Evolutionary conservation across 2,888 invertebrate genomes (phyloP), one percentile per base, ranked within the genome.

Genomic region (Callyntrura sp.): DNA sequence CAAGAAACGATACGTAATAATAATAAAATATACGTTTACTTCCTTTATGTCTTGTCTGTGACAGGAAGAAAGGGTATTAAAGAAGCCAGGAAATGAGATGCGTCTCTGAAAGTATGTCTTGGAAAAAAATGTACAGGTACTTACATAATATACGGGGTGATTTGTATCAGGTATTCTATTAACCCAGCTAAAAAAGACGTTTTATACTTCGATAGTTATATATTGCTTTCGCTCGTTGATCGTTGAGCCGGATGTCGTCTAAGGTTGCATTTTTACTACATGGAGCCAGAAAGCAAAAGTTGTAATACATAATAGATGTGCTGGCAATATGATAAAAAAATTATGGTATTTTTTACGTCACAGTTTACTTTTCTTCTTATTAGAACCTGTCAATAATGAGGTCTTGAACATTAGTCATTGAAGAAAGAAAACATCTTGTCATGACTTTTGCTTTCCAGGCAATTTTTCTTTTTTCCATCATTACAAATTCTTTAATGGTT

Each of bases 391-490:
- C 78, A 57, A 25, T 81, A 81, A 81, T 81, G 81, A 60, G n/a
- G 28, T 17, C 11, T 17, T n/a, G 23, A 62, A 25, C 62, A 62
- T 82, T 62, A 62, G 81, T 62, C 62, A 83, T 82, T 51, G 68
- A 14, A 25, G 51, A 68, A 84, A 20, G 17, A 25, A 55, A 82
- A 70, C 70, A 84, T 84, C 43, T 73, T 70, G 70, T 12, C 51
- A 45, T 35, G 84, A 73, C 57, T 84, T 62, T 76, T 20, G 73
- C 25, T 84, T 57, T 45, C 11, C 25, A 43, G 73, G 35, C 35
- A 55, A 84, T 84, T 84, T 73, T 48, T 84, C 70, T 84, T 84
- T 84, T 84, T 57, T 73, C 43, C 70, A 55, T 73, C 73, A 55
- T 73, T 55, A 84, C 35, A 55, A 57, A 23, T 62, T 23, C 25